Conservation (phyloP, 2,888 invertebrate genomes). For the Emesis castigata region DNA sequence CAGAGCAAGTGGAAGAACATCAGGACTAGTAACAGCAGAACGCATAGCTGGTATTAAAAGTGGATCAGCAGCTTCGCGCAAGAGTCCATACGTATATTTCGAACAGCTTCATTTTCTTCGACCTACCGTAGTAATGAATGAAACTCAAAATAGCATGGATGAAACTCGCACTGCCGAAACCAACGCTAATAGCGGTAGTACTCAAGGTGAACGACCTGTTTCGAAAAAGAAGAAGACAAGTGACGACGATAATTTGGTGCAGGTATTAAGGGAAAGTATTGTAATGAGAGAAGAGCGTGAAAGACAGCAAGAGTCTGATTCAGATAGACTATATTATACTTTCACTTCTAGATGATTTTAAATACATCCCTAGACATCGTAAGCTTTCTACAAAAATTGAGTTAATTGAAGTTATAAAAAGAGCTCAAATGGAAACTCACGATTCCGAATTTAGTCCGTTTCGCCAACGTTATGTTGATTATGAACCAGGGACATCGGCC, state of each 20-base stretch:
- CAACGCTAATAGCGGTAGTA: conserved; percentile 56
- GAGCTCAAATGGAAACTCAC: conserved; percentile 67
- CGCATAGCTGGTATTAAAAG: conserved; percentile 67
- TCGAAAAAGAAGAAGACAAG: conserved; percentile 68
- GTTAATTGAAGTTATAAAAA: conserved; percentile 70
- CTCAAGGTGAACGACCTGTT: conserved; percentile 66
- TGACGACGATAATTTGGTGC: conserved; percentile 67
- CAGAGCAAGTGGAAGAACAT: conserved; percentile 59
- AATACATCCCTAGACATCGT: conserved; percentile 68
- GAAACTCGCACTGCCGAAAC: conserved; percentile 67
- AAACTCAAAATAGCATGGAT: conserved; percentile 63
- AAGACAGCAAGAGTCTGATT: conserved; percentile 68
- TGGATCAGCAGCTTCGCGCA: conserved; percentile 69
- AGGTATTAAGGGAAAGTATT: conserved; percentile 69
- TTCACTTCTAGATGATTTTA: conserved; percentile 68
- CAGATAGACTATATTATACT: conserved; percentile 67
- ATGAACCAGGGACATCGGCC: too few species aligned
- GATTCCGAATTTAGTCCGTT: conserved; percentile 50
- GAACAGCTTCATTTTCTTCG: conserved; percentile 70
- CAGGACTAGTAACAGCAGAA: conserved; percentile 67
- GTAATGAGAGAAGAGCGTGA: conserved; percentile 69
- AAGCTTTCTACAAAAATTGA: conserved; percentile 70
- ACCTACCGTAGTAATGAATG: conserved; percentile 62
- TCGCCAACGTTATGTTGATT: too few species aligned
- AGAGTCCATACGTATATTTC: conserved; percentile 66